Conservation (phyloP, 1,140 invertebrate species). For the Heliothis subflexa region DNA sequence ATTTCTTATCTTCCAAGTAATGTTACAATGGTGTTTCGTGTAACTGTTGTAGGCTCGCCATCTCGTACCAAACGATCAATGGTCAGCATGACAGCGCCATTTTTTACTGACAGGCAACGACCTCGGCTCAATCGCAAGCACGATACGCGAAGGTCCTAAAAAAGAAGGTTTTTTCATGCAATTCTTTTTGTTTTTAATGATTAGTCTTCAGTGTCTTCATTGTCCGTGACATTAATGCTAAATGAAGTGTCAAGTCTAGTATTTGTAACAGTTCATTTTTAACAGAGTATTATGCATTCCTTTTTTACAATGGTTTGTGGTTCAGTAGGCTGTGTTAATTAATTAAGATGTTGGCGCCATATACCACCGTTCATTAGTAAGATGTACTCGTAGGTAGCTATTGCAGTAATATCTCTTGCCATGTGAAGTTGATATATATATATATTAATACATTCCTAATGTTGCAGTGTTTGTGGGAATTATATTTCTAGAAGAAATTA, state of each 20-base stretch:
- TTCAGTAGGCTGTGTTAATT: background rate
- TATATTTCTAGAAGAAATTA: background rate
- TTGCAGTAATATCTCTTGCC: background rate
- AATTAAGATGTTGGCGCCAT: slow-evolving; percentile 12
- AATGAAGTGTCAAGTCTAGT: slow-evolving; percentile 61
- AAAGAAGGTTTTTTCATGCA: slow-evolving; percentile 54
- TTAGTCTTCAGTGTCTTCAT: slow-evolving; percentile 59
- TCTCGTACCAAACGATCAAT: slow-evolving; percentile 64
- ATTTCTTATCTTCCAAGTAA: too few relatives aligned
- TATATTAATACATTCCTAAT: slow-evolving; percentile 4
- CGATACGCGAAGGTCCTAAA: slow-evolving; percentile 51
- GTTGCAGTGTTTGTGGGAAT: background rate
- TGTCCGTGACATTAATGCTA: slow-evolving; percentile 65
- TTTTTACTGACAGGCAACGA: slow-evolving; percentile 71
- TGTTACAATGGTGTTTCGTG: slow-evolving; percentile 57
- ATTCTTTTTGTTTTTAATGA: slow-evolving; percentile 57
- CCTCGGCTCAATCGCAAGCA: slow-evolving; percentile 59
- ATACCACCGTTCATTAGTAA: background rate
- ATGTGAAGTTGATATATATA: background rate
- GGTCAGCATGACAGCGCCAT: slow-evolving; percentile 65
- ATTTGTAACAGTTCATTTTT: slow-evolving; percentile 58
- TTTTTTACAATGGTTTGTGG: slow-evolving; percentile 18
- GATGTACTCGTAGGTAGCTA: background rate
- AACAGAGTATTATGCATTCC: slow-evolving; percentile 41
- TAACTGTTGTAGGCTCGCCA: slow-evolving; percentile 68